Base-by-base conservation (phyloP, 2,888 invertebrate genomes). In the Nasonia oneida region DNA sequence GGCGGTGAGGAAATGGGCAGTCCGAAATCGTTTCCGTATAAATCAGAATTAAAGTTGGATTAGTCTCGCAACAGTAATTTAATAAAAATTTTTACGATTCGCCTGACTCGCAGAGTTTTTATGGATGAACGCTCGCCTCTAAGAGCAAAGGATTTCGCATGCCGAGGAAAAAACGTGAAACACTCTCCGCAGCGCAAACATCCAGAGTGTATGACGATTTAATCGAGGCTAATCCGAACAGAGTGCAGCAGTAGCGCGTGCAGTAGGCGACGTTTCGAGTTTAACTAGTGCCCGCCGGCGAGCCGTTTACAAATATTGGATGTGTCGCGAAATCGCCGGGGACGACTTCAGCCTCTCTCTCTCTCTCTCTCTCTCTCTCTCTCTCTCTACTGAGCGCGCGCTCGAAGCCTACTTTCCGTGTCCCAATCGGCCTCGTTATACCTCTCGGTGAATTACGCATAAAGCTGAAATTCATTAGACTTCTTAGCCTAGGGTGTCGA, bases 251-350 rank as follows among this genome's bases (percentile, higher is more conserved):
- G 53, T 14, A 18, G 15, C 79, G 14, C 70, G 8, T 29, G 29
- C 37, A 37, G 37, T 2, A 50, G 67, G 42, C 53, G 79, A 79
- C 53, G 70, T 70, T 79, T 53, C 79, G 70, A 79, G 70, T 71
- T 53, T 70, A 79, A 79, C 79, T 33, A 53, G 15, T 70, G 70
- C 70, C 79, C 79, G 67, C 12, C 67, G 79, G 79, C 64, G 37
- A 75, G 74, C 10, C 80, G 39, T 64, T 77, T 77, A 77, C 75
- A 75, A 81, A 74, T 75, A 75, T 81, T 74, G 47, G 64, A 81
- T 81, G 64, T 81, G 64, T 81, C 74, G 67, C 81, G 73, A 73
- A 81, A 81, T 81, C 81, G 50, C 64, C 33, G 61, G 81, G 81
- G 47, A 74, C 74, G 81, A 33, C 81, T 73, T 53, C 42, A 12